Evolutionary conservation across 2,888 invertebrate genomes (phyloP).

Genomic region (Macaria notata): DNA sequence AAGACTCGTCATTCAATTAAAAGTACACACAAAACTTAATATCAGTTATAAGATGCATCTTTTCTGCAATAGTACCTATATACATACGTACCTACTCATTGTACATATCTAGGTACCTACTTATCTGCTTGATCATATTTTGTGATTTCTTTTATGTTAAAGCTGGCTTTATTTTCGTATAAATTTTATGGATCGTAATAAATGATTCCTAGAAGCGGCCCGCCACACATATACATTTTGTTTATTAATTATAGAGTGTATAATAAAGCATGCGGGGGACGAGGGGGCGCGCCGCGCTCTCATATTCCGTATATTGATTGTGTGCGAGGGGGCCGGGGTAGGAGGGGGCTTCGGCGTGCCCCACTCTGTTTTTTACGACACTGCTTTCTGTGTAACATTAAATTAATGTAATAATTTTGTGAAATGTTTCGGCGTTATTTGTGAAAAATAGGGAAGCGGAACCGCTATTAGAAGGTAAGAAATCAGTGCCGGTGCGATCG

Average conservation of each 20-base stretch:
- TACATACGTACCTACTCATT: no score
- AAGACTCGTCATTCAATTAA: no score
- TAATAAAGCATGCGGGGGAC: conserved; percentile 82
- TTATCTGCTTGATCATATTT: no score
- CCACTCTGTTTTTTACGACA: conserved; percentile 83
- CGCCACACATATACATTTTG: conserved; percentile 66
- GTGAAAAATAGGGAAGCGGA: conserved; percentile 78
- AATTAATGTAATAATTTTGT: conserved; percentile 81
- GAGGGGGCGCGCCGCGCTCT: conserved; percentile 82
- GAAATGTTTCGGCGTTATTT: conserved; percentile 81
- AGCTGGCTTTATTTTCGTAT: no score
- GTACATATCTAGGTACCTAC: no score
- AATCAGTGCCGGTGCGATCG: conserved; percentile 58
- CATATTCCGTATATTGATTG: conserved; percentile 83
- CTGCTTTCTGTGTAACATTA: conserved; percentile 83
- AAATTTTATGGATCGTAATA: no score
- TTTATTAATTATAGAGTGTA: conserved; percentile 79
- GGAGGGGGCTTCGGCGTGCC: conserved; percentile 82
- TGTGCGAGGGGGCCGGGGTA: conserved; percentile 81
- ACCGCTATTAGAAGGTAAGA: conserved; percentile 76
- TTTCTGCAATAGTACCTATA: no score
- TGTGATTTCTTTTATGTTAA: no score
- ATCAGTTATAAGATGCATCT: no score
- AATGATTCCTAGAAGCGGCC: conserved; percentile 36
- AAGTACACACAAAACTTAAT: no score